A percentile compares a stretch with the other conserved stretches of the same genome.
These are phyloP conservation scores for Corvus hawaiiensis DNA, from an alignment of 2,113 vertebrate species.

Conservation along the genomic window DNA sequence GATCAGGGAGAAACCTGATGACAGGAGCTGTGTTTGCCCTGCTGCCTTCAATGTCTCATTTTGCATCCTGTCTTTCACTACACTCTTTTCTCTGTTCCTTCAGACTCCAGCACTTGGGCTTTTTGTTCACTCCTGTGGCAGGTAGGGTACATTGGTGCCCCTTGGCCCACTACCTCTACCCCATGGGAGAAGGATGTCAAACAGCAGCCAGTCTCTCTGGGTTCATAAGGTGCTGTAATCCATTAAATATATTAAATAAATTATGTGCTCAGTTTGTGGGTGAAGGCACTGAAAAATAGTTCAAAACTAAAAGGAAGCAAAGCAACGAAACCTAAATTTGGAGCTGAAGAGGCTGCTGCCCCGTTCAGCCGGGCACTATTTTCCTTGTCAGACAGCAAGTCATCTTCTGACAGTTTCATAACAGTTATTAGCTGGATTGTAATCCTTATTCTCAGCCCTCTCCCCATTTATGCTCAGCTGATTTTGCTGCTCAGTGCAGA, in stretches of 20 bases:
- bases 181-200: background rate
- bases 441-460: background rate
- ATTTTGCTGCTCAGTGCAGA: background rate
- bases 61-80: background rate
- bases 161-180: background rate
- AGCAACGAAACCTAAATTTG: background rate
- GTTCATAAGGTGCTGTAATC: background rate
- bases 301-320: background rate
- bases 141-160: background rate
- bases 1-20: background rate
- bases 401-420: background rate
- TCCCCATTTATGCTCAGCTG: background rate
- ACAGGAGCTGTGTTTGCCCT: background rate
- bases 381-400: background rate
- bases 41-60: background rate
- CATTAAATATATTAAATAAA: background rate
- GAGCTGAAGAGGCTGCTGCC: background rate
- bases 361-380: background rate
- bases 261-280: background rate
- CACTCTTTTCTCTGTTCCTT: background rate
- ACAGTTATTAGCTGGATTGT: background rate
- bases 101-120: background rate
- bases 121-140: background rate
- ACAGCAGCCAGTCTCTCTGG: background rate
- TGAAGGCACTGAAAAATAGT: background rate